phyloP scores from a whole-genome alignment of 2,113 vertebrate genomes.

The Perca flavescens region DNA sequence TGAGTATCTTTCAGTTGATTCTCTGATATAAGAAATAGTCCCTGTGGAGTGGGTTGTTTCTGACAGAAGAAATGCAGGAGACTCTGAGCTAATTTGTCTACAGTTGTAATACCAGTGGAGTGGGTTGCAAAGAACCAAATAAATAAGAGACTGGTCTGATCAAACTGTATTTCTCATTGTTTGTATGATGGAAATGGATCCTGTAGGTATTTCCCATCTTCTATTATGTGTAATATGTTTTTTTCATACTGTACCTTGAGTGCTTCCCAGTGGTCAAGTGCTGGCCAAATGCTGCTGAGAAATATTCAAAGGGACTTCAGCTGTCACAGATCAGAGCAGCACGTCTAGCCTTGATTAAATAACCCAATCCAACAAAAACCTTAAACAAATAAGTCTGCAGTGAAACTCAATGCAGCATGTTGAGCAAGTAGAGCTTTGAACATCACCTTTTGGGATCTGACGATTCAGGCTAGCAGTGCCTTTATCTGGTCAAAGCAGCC shows the following conservation, averaged over 20 bases:
- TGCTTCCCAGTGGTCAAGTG: conserved; percentile 22
- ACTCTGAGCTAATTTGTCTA: conserved; percentile 15
- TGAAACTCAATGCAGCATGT: not conserved
- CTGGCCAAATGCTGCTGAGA: conserved; percentile 14
- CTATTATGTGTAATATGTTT: not conserved
- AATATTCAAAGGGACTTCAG: not conserved
- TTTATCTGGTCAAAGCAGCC: conserved; percentile 8
- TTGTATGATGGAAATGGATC: not conserved
- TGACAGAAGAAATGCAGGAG: conserved; percentile 2
- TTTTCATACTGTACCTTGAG: conserved; percentile 5
- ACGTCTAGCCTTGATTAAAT: not conserved
- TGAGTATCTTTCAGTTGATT: conserved; percentile 24
- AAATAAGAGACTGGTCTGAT: not conserved
- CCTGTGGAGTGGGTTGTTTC: conserved; percentile 17
- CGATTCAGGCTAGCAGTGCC: not conserved
- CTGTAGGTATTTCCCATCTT: not conserved
- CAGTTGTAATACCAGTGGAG: not conserved
- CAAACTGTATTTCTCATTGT: not conserved
- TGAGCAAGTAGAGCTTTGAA: not conserved
- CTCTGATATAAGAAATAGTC: conserved; percentile 36
- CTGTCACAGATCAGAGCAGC: conserved; percentile 6
- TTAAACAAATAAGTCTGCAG: not conserved
- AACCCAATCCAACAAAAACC: conserved; percentile 22
- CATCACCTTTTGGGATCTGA: not conserved
- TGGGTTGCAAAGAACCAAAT: conserved; percentile 10